Conservation (phyloP, 1,140 invertebrate genomes). For the Zaprionus lachaisei region DNA sequence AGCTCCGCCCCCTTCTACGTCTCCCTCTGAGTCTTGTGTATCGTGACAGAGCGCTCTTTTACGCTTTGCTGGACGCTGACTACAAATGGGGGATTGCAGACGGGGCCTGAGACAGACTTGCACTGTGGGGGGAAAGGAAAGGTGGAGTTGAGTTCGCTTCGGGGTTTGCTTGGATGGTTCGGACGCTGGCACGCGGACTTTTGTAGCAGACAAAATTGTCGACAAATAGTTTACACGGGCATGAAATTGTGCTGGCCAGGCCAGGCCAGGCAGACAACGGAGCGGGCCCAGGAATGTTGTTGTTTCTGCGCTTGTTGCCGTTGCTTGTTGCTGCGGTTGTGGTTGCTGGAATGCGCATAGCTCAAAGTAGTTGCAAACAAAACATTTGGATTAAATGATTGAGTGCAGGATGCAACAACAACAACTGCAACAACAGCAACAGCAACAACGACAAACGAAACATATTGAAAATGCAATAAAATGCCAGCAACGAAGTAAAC, state of each 20-base stretch:
- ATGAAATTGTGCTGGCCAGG: constrained; percentile 73
- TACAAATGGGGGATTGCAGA: background rate
- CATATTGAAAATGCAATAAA: constrained; percentile 40
- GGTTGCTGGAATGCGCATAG: constrained; percentile 55
- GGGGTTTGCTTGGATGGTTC: constrained; percentile 13
- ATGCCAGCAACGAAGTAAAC: constrained; percentile 14
- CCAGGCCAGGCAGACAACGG: background rate
- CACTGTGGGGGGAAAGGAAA: too few relatives aligned
- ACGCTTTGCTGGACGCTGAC: constrained; percentile 56
- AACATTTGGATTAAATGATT: constrained; percentile 64
- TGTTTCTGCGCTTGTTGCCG: constrained; percentile 51
- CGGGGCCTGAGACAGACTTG: background rate
- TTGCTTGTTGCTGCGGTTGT: constrained; percentile 35
- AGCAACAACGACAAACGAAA: constrained; percentile 4
- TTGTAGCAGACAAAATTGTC: constrained; percentile 82
- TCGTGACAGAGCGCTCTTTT: constrained; percentile 73
- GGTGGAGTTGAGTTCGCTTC: constrained; percentile 14
- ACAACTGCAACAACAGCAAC: constrained; percentile 11
- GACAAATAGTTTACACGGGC: constrained; percentile 83
- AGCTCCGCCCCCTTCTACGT: background rate
- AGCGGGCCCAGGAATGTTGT: constrained; percentile 63
- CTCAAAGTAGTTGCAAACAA: constrained; percentile 60
- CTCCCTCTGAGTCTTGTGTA: constrained; percentile 33
- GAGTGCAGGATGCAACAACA: constrained; percentile 64
- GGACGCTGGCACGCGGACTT: constrained; percentile 72